A percentile compares a stretch with the other conserved stretches of the same genome.
Evolutionary conservation across 2,113 vertebrate genomes (phyloP).

Genomic region (Clarias gariepinus): DNA sequence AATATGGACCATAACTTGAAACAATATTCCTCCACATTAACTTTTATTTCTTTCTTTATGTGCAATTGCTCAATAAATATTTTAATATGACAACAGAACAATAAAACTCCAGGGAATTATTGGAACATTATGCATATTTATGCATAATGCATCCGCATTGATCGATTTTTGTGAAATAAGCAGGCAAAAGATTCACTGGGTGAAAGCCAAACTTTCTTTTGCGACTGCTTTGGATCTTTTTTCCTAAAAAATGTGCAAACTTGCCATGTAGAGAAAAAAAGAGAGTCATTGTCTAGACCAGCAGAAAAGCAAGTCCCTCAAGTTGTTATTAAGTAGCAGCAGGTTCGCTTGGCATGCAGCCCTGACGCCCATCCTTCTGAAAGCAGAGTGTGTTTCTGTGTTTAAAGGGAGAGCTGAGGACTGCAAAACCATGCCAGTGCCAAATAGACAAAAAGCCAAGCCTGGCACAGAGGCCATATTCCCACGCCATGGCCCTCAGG

Average conservation of each 20-base stretch:
- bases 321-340: slow-evolving; percentile 16
- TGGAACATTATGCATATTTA: not conserved
- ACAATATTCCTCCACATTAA: not conserved
- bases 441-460: slow-evolving; percentile 36
- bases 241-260: not conserved
- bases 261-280: not conserved
- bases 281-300: not conserved
- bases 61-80: not conserved
- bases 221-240: not conserved
- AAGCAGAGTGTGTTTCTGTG: slow-evolving; percentile 39
- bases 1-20: not conserved
- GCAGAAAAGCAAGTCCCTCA: slow-evolving; percentile 15
- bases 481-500: slow-evolving; percentile 53
- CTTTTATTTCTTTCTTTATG: not conserved
- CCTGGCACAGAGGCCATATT: slow-evolving; percentile 62
- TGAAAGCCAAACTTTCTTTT: no score
- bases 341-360: slow-evolving; percentile 41
- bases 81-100: not conserved
- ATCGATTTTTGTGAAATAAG: not conserved
- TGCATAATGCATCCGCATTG: not conserved
- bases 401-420: slow-evolving; percentile 27
- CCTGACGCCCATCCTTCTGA: slow-evolving; percentile 42
- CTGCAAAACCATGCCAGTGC: slow-evolving; percentile 15
- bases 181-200: not conserved
- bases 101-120: not conserved